Evolutionary conservation across 2,888 invertebrate species (phyloP).

Genomic region (Cryptus viduatorius): DNA sequence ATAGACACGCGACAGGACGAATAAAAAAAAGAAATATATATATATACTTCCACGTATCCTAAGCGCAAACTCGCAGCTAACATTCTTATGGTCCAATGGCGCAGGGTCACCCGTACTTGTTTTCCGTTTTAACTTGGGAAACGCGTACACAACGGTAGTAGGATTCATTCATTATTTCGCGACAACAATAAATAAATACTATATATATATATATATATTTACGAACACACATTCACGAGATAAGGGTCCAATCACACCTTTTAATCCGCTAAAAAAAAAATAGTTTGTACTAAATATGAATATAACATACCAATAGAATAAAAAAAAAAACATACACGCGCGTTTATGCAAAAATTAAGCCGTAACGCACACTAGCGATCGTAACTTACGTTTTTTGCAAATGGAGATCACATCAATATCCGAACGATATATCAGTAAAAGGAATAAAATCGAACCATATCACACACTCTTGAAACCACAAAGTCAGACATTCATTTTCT

Average conservation of each 20-base stretch:
- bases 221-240: conserved; percentile 54
- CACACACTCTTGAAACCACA: conserved; percentile 40
- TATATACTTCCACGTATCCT: conserved; percentile 52
- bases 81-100: conserved; percentile 62
- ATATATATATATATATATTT: conserved; percentile 29
- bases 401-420: neutral
- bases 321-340: conserved; percentile 22
- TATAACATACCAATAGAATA: conserved; percentile 31
- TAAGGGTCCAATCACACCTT: conserved; percentile 67
- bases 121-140: conserved; percentile 45
- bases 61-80: conserved; percentile 49
- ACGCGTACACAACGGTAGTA: conserved; percentile 45
- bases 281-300: conserved; percentile 44
- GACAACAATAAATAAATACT: conserved; percentile 10
- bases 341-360: conserved; percentile 13
- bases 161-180: conserved; percentile 29
- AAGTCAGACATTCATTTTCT: conserved; percentile 59
- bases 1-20: neutral
- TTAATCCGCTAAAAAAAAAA: conserved; percentile 55
- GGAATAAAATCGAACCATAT: conserved; percentile 23
- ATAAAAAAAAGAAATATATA: conserved; percentile 17
- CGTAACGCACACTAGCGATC: conserved; percentile 5
- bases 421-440: neutral
- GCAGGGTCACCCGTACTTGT: conserved; percentile 56
- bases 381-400: conserved; percentile 24